A percentile compares a stretch with the other conserved stretches of the same genome.
These are phyloP conservation scores for Acronicta leporina DNA, from an alignment of 2,888 invertebrate genomes.

Conservation along the genomic window DNA sequence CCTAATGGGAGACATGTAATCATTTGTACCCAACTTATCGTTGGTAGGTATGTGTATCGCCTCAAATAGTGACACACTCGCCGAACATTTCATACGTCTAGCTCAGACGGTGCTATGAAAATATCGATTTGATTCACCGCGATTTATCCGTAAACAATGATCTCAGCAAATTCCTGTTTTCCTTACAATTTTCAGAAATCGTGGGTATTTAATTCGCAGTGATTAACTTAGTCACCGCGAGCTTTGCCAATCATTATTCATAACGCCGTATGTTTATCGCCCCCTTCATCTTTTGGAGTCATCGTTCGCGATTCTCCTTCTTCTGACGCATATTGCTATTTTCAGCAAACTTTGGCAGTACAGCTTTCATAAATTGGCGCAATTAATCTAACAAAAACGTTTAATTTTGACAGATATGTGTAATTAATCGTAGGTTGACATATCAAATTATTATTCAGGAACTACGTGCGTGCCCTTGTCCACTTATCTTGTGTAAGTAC, in stretches of 20 bases:
- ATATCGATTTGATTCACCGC: constrained; percentile 37
- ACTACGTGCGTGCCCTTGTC: constrained; percentile 15
- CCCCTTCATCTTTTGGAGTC: constrained; percentile 72
- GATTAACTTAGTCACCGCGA: constrained; percentile 71
- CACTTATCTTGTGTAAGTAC: constrained; percentile 7
- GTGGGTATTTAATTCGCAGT: constrained; percentile 61
- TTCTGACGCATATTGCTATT: constrained; percentile 82
- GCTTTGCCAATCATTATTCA: constrained; percentile 83
- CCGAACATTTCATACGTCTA: too few relatives aligned
- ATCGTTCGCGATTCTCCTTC: constrained; percentile 71
- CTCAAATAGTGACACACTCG: too few relatives aligned
- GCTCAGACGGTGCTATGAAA: constrained; percentile 27
- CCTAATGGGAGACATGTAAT: too few relatives aligned
- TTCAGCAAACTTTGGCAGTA: constrained; percentile 64
- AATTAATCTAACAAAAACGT: constrained; percentile 57
- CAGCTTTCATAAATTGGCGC: constrained; percentile 59
- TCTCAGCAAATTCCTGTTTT: constrained; percentile 51
- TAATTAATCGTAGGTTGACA: constrained; percentile 50
- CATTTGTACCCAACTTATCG: too few relatives aligned
- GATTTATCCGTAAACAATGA: constrained; percentile 58
- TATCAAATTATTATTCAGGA: constrained; percentile 27
- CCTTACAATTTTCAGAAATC: constrained; percentile 58
- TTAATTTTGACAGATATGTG: constrained; percentile 54
- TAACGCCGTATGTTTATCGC: constrained; percentile 74
- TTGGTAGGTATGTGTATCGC: too few relatives aligned